Percentiles rank a stretch among this genome's conserved stretches.
Conservation (phyloP, 2,888 invertebrate species). For the Teleogryllus oceanicus region DNA sequence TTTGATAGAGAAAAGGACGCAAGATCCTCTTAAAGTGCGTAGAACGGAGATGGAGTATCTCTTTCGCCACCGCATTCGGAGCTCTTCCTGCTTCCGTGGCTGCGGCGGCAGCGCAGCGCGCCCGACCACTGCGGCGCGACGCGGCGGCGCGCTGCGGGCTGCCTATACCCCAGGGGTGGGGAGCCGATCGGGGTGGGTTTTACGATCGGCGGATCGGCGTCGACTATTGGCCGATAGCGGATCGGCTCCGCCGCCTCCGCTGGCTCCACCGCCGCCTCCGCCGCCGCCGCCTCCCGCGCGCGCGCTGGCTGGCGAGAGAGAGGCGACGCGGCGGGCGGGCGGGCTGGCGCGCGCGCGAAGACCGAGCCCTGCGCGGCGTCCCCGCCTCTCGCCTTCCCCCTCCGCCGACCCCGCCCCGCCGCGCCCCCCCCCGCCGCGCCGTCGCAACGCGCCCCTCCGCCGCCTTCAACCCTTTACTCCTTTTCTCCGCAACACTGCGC, state of each 20-base stretch:
- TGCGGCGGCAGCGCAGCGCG: no score
- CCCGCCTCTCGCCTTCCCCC: neutral
- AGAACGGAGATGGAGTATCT: no score
- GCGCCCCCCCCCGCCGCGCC: neutral
- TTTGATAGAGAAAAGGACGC: no score
- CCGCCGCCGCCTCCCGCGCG: neutral
- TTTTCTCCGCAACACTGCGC: slow-evolving; percentile 27
- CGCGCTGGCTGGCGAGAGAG: neutral
- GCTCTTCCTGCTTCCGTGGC: no score
- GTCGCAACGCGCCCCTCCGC: slow-evolving; percentile 7
- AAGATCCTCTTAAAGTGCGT: no score
- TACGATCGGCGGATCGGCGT: neutral
- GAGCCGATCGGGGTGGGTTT: neutral
- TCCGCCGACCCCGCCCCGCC: neutral
- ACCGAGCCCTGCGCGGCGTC: no score
- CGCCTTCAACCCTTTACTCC: slow-evolving; percentile 26
- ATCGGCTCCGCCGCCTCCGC: neutral
- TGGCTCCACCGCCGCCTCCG: neutral
- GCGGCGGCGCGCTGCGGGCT: neutral
- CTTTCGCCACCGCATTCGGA: no score
- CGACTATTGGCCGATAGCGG: neutral
- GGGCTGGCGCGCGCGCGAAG: no score
- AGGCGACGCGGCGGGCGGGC: no score
- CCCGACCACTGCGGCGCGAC: neutral
- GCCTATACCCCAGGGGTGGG: neutral